Evolutionary conservation across 2,113 vertebrate genomes (phyloP).

Genomic region (Phrynosoma blainvillii): DNA sequence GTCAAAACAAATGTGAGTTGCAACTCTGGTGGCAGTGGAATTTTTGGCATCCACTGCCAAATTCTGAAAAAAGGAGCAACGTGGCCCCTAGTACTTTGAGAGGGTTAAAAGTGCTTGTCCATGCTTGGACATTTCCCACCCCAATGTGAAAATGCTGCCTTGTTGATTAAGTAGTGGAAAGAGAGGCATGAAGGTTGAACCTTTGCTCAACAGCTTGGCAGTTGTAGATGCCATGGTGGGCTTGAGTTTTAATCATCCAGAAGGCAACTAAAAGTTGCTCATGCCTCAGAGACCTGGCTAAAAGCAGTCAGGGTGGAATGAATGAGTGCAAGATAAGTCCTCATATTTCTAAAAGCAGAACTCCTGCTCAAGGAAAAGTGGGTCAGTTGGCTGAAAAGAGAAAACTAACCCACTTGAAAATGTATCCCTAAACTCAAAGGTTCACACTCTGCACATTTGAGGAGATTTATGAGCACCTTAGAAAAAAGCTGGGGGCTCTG

Average conservation of each 20-base stretch:
- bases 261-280: not conserved
- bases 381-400: not conserved
- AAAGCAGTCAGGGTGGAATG: not conserved
- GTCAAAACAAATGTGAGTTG: no score
- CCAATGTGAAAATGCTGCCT: not conserved
- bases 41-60: no score
- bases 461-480: slow-evolving; percentile 43
- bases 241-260: not conserved
- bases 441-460: not conserved
- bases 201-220: not conserved
- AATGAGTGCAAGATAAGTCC: not conserved
- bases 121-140: no score
- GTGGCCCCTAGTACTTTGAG: no score
- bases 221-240: not conserved
- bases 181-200: not conserved
- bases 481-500: slow-evolving; percentile 21
- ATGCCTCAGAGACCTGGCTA: not conserved
- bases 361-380: not conserved
- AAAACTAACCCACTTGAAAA: not conserved
- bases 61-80: no score
- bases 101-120: no score
- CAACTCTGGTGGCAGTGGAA: no score
- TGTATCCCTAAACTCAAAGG: not conserved
- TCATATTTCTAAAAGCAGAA: not conserved
- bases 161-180: not conserved